These are phyloP conservation scores for Tonatia bakeri DNA, from an alignment of 2,113 vertebrate species.

Conservation along the genomic window DNA sequence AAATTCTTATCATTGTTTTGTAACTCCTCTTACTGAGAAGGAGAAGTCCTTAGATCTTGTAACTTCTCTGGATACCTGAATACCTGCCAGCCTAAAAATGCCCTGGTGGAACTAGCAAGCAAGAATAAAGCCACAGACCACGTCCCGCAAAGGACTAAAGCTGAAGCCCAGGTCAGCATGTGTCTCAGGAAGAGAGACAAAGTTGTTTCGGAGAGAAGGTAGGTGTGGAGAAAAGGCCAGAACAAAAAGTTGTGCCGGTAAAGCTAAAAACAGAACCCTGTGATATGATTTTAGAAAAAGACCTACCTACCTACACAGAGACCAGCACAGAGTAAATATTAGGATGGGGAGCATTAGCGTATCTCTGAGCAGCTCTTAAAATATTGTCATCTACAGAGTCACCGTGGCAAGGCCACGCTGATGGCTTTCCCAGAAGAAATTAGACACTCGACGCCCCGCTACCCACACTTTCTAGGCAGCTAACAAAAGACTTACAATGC, in stretches of 20 bases:
- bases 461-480: background rate
- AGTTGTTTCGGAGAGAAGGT: background rate
- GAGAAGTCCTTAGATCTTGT: background rate
- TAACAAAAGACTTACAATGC: background rate
- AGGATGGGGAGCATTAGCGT: background rate
- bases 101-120: background rate
- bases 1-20: background rate
- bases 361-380: background rate
- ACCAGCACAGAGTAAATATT: background rate
- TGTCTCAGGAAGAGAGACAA: background rate
- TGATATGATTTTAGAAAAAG: background rate
- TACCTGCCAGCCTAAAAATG: background rate
- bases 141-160: background rate
- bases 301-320: background rate
- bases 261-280: background rate
- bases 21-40: background rate
- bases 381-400: background rate
- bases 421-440: slow-evolving; percentile 4
- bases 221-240: background rate
- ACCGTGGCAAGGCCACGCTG: background rate
- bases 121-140: background rate
- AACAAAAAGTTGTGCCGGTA: background rate
- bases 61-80: background rate
- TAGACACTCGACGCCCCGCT: background rate
- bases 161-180: background rate